Evolutionary conservation across 2,113 vertebrate genomes (phyloP), one percentile per base, ranked within the genome.

Genomic region (Thymallus thymallus): DNA sequence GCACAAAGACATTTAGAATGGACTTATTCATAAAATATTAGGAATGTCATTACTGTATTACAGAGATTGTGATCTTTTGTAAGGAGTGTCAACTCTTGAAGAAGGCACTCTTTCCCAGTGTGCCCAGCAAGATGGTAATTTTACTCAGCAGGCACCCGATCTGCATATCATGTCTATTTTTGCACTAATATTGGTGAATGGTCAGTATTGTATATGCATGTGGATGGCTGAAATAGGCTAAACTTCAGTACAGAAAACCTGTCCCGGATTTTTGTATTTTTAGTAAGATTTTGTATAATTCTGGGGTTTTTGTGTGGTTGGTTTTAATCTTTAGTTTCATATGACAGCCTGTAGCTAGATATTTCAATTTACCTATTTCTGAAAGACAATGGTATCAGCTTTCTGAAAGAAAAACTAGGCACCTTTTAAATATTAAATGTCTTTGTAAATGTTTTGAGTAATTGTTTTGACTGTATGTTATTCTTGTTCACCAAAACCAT

Each of bases 371-470:
- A 23, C 18, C 18, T 22, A 14, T 55, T 55, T 41, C 2, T 51
- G 16, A 51, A 16, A 51, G 16, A 51, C 48, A 51, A 51, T 51
- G 48, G 6, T 60, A 60, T 60, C 6, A 18, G 16, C 48, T 51
- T 60, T 60, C 5, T 60, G 56, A 60, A 22, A 60, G n/a, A 16
- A 22, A 22, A 60, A 22, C 7, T 2, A 60, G n/a, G n/a, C 14
- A 51, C 48, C 48, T 51, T 51, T 51, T 51, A 16, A 16, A 56
- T 56, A 56, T 56, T 56, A 5, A 16, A 60, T 60, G 56, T 32
- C 0, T 69, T 51, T 58, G 48, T 58, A 69, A 48, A 68, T 16
- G 70, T 71, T 23, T 67, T 51, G 48, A 67, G 23, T 26, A 75
- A 73, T 67, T 24, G 65, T 67, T 46, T 45, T 68, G 65, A 41